Base-by-base conservation (phyloP, 2,797 vertebrate genomes). In the Falco biarmicus region DNA sequence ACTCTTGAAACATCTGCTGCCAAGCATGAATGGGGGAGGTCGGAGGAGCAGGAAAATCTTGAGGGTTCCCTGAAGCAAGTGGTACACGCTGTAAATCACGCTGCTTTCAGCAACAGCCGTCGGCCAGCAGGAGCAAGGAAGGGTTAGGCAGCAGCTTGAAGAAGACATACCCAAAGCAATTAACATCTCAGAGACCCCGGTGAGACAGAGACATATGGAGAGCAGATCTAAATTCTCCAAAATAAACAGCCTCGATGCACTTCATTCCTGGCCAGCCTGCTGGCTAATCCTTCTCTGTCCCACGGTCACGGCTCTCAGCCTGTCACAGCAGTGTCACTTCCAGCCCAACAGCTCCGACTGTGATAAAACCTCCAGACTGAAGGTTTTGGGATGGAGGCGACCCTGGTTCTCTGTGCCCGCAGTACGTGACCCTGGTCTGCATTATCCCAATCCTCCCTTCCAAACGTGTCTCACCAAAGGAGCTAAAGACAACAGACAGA, bases 61-160 rank as follows among this genome's bases (percentile, higher is more conserved):
- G 37, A 21, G 24, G 88, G 73, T 66, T 87, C 59, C 86, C 78
- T 1, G 6, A 50, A 51, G 88, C 82, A 18, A 53, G 82, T 15
- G 9, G 85, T 26, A 32, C 69, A 2, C 4, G 24, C 61, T 47
- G 88, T 60, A 69, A 87, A 81, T 89, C 93, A 32, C 0, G 54
- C 81, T 50, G 89, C 81, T 76, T 64, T 85, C 90, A 68, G 88
- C 94, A 89, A 2, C 32, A 71, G 87, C 70, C n/a, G 6, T 61
- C 9, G 29, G 51, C 6, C 76, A 66, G 86, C 86, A 59, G 91
- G 68, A 39, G 84, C 60, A 5, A 61, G 84, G 87, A 90, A 39
- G 0, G 17, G 57, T 24, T 17, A n/a, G 54, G 84, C 94, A 63
- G 88, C 90, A 84, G 61, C 85, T 70, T 89, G 90, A 76, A 57